phyloP scores from a whole-genome alignment of 2,113 vertebrate genomes.

The Pampusana beccarii region DNA sequence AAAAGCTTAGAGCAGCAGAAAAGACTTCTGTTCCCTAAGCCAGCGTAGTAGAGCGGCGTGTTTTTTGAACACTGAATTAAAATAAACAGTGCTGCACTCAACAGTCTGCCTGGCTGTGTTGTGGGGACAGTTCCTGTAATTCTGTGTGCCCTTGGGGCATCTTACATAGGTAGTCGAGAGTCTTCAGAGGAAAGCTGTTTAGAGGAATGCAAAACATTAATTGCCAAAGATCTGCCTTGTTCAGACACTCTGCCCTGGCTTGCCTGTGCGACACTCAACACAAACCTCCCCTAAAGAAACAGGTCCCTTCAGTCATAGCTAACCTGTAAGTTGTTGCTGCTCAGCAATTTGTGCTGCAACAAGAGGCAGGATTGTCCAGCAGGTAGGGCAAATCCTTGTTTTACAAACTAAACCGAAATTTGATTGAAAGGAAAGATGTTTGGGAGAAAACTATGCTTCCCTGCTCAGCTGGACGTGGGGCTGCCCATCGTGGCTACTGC shows the following conservation, averaged over 20 bases:
- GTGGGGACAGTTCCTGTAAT: not conserved
- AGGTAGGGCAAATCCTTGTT: not conserved
- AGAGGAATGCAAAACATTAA: not conserved
- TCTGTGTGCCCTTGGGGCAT: not conserved
- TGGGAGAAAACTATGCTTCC: not conserved
- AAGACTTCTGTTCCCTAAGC: not conserved
- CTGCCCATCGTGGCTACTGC: not conserved
- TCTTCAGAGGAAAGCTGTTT: not conserved
- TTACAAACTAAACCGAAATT: not conserved
- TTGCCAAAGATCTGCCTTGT: not conserved
- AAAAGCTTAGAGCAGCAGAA: constrained; percentile 46
- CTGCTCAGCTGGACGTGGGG: rapidly evolving
- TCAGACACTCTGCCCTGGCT: not conserved
- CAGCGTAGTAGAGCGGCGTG: not conserved
- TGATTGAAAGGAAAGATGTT: not conserved
- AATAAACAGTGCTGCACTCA: constrained; percentile 2
- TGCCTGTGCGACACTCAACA: not conserved
- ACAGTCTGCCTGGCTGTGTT: not conserved
- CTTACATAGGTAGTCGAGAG: not conserved
- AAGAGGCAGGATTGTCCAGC: not conserved
- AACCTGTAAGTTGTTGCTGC: not conserved
- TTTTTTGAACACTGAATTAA: constrained; percentile 2
- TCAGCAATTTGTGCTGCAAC: not conserved
- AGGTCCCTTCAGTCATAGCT: not conserved
- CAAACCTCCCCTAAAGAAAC: not conserved